Percentiles rank a stretch among this genome's conserved stretches.
Conservation (phyloP, 2,113 vertebrate genomes). For the Poicephalus gulielmi region DNA sequence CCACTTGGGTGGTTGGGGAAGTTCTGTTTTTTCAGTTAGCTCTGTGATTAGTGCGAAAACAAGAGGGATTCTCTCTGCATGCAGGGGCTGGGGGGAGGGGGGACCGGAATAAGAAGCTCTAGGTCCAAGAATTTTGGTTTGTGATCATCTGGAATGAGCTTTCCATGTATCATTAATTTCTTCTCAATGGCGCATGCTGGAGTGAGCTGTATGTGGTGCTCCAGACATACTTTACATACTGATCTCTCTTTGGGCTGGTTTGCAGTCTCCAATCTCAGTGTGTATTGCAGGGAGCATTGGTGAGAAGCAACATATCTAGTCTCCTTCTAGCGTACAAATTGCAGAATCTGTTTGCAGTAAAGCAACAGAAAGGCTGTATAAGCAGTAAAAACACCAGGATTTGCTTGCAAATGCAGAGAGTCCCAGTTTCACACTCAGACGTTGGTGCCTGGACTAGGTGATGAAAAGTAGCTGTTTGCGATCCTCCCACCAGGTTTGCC, state of each 20-base stretch:
- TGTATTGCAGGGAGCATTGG: background rate
- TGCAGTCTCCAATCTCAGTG: background rate
- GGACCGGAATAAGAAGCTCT: background rate
- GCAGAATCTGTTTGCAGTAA: background rate
- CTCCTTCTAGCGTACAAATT: background rate
- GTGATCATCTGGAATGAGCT: slow-evolving; percentile 55
- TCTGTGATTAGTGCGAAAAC: slow-evolving; percentile 28
- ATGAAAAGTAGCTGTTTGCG: background rate
- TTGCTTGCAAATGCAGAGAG: background rate
- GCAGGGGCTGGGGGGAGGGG: background rate
- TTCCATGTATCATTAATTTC: slow-evolving; percentile 60
- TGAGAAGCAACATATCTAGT: background rate
- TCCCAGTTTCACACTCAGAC: background rate
- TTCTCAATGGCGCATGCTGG: background rate
- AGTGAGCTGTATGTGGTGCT: slow-evolving; percentile 44
- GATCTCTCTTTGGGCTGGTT: slow-evolving; percentile 27
- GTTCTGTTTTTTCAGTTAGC: slow-evolving; percentile 45
- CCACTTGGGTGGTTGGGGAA: slow-evolving; percentile 37
- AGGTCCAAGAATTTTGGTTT: slow-evolving; percentile 54
- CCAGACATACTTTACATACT: slow-evolving; percentile 63
- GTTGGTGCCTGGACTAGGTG: background rate
- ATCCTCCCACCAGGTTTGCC: background rate
- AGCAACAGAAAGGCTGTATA: background rate
- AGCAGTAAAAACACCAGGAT: background rate
- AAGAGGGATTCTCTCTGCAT: slow-evolving; percentile 34